Evolutionary conservation across 2,888 invertebrate genomes (phyloP).

Genomic region (Diaprepes abbreviatus): DNA sequence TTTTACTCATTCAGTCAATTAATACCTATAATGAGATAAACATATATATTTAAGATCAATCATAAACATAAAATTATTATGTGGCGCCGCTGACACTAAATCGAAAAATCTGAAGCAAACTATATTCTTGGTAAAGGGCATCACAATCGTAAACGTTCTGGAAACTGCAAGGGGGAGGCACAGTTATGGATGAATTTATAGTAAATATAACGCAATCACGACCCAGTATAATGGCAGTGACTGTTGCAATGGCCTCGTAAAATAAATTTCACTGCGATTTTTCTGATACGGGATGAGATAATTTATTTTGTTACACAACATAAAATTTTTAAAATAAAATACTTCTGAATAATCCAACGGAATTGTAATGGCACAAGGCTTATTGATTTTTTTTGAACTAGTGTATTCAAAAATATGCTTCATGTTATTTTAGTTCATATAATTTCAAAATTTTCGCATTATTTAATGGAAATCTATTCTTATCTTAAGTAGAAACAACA

Average conservation of each 20-base stretch:
- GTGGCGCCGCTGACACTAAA: neutral
- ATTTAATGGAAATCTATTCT: too few relatives aligned
- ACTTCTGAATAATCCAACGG: too few relatives aligned
- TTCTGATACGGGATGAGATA: neutral
- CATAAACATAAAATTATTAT: neutral
- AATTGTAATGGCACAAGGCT: too few relatives aligned
- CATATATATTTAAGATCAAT: too few relatives aligned
- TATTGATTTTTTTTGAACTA: too few relatives aligned
- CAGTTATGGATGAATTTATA: slow-evolving; percentile 61
- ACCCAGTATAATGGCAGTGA: slow-evolving; percentile 22
- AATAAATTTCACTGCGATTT: slow-evolving; percentile 25
- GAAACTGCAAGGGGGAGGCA: slow-evolving; percentile 47
- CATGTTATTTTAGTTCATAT: too few relatives aligned
- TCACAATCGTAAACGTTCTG: slow-evolving; percentile 23
- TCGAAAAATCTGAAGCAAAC: slow-evolving; percentile 43
- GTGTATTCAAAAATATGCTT: too few relatives aligned
- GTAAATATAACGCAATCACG: slow-evolving; percentile 49
- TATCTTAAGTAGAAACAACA: too few relatives aligned
- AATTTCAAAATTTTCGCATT: too few relatives aligned
- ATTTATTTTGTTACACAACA: slow-evolving; percentile 1
- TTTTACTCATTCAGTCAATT: too few relatives aligned
- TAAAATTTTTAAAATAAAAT: too few relatives aligned
- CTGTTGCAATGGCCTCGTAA: slow-evolving; percentile 31
- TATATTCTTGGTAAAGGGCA: slow-evolving; percentile 45
- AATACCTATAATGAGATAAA: too few relatives aligned